Percentiles rank a stretch among this genome's conserved stretches.
Evolutionary conservation across 2,113 vertebrate species (phyloP).

Genomic region (Archilochus colubris): DNA sequence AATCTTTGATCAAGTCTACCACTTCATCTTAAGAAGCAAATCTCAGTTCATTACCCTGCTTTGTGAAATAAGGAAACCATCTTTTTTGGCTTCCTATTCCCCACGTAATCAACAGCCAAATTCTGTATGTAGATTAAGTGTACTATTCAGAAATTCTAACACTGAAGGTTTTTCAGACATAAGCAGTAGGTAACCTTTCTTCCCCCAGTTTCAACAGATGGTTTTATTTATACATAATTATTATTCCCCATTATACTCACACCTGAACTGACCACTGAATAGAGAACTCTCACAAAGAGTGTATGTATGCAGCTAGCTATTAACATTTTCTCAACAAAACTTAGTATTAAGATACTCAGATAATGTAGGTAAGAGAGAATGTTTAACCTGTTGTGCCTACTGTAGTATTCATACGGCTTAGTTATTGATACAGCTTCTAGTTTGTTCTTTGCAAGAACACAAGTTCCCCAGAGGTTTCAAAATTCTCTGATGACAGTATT

Average conservation of each 20-base stretch:
- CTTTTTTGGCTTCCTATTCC: background rate
- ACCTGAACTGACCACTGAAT: background rate
- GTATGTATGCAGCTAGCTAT: background rate
- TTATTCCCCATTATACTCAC: background rate
- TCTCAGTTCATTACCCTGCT: background rate
- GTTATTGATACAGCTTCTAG: background rate
- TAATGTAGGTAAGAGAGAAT: background rate
- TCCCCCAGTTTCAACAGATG: rapidly evolving
- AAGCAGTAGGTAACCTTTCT: background rate
- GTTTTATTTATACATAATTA: background rate
- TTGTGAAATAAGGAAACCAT: background rate
- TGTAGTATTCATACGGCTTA: background rate
- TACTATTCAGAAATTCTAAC: background rate
- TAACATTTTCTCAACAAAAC: background rate
- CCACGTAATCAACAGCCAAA: background rate
- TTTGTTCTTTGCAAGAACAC: background rate
- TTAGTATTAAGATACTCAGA: background rate
- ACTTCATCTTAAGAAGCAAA: background rate
- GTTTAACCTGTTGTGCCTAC: background rate
- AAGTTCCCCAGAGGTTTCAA: background rate
- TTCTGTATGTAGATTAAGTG: background rate
- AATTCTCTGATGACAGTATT: background rate
- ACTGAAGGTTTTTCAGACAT: background rate
- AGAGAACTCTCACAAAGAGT: background rate
- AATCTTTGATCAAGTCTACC: background rate